Base-by-base conservation (phyloP, 2,797 vertebrate genomes). In the Fistularia tabacaria region DNA sequence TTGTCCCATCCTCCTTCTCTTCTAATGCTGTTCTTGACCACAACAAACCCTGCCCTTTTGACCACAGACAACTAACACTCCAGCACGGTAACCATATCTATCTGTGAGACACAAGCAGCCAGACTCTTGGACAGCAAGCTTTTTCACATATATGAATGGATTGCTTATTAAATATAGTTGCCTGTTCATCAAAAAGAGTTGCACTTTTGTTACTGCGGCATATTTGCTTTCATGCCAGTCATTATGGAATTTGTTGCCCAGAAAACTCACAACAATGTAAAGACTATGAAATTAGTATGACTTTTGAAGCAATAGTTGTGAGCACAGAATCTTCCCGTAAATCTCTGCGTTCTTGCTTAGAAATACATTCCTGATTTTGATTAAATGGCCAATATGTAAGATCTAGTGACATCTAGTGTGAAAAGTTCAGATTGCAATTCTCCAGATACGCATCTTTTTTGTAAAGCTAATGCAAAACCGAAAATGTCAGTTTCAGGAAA, bases 61-160 rank as follows among this genome's bases (percentile, higher is more conserved):
- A 85, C 82, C 81, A 83, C 69, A 57, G 70, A 74, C 49, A 60
- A 57, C 62, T 51, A 59, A 76, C 79, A 67, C 73, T 75, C 70
- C 3, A 59, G 46, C 66, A 54, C 76, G 67, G 73, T 58, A 52
- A 76, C 58, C 52, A 63, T 61, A 65, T 75, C 66, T 64, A 48
- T 74, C 66, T 66, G 66, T 66, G 66, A 72, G 62, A 14, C 69
- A 60, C 60, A 77, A 67, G 62, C 71, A 60, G 59, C 54, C 62
- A 64, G 57, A 65, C 52, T 36, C 9, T 6, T 54, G 57, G 62
- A 62, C 59, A 46, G 12, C 41, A 39, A 25, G 25, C 25, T 3
- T 25, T n/a, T 25, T 25, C 25, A 25, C 25, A 25, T 3, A 25
- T 5, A 25, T 25, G 25, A 25, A 52, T 40, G 52, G 47, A 67